These are phyloP conservation scores for Nephrotoma guestfalica DNA, from an alignment of 2,888 invertebrate species.

Conservation along the genomic window DNA sequence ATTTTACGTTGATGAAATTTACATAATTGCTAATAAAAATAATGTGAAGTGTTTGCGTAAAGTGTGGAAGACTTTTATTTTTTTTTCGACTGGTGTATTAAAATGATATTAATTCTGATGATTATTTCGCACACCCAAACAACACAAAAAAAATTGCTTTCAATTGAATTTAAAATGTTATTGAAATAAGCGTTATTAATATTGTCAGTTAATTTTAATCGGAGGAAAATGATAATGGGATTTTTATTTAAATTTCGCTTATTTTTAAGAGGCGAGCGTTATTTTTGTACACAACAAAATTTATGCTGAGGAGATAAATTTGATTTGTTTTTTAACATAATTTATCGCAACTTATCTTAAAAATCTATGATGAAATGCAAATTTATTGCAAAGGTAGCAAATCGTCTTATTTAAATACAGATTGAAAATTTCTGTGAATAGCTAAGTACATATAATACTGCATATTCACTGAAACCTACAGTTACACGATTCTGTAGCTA, in stretches of 20 bases:
- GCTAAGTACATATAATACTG: no score
- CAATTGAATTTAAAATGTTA: not conserved
- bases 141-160: not conserved
- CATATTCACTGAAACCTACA: no score
- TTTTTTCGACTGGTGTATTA: not conserved
- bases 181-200: no score
- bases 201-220: not conserved
- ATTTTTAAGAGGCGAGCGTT: not conserved
- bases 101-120: not conserved
- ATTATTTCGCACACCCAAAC: not conserved
- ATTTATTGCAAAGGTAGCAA: no score
- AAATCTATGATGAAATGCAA: no score
- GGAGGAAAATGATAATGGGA: not conserved
- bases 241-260: not conserved
- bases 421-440: no score
- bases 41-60: not conserved
- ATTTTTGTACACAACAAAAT: not conserved
- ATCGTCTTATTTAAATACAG: no score
- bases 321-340: no score
- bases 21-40: not conserved
- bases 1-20: not conserved
- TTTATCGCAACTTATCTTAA: no score
- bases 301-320: no score
- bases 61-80: not conserved
- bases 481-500: no score